Percentiles rank a stretch among this genome's conserved stretches.
These are phyloP conservation scores for Aphelocoma coerulescens DNA, from an alignment of 2,113 vertebrate genomes.

Conservation along the genomic window DNA sequence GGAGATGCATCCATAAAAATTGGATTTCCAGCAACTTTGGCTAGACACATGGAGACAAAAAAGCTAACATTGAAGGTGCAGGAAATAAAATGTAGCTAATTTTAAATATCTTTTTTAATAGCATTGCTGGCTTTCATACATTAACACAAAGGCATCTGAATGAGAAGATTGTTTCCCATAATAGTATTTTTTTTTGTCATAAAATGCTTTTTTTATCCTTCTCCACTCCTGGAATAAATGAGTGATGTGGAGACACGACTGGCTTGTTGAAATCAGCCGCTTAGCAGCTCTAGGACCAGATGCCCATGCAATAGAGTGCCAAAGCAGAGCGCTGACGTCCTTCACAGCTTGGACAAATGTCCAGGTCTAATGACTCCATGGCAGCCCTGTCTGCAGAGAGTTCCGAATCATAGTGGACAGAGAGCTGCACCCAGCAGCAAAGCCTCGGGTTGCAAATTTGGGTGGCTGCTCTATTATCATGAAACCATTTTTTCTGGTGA, in stretches of 20 bases:
- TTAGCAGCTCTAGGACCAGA: slow-evolving; percentile 72
- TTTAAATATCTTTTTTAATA: slow-evolving; percentile 47
- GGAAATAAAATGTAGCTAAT: slow-evolving; percentile 48
- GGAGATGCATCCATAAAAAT: neutral
- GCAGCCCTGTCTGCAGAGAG: slow-evolving; percentile 43
- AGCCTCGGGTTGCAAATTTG: neutral
- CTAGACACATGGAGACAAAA: neutral
- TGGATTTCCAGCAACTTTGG: slow-evolving; percentile 1
- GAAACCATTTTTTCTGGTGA: neutral
- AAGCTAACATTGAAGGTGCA: neutral
- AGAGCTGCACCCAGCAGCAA: neutral
- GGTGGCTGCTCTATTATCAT: neutral
- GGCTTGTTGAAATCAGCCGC: slow-evolving; percentile 66
- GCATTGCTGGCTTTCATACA: neutral
- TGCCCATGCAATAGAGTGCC: slow-evolving; percentile 68
- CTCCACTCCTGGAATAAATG: slow-evolving; percentile 46
- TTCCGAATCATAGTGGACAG: neutral
- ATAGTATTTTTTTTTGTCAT: slow-evolving; percentile 8
- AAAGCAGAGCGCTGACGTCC: slow-evolving; percentile 53
- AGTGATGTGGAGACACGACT: slow-evolving; percentile 59
- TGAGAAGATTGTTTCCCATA: slow-evolving; percentile 2
- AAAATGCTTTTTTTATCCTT: slow-evolving; percentile 13
- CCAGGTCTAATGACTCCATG: slow-evolving; percentile 8
- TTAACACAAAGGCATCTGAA: slow-evolving; percentile 19
- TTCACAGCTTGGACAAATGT: slow-evolving; percentile 49